Percentiles rank a stretch among this genome's conserved stretches.
phyloP scores from a whole-genome alignment of 1,140 invertebrate species.

The Micrasema longulum region DNA sequence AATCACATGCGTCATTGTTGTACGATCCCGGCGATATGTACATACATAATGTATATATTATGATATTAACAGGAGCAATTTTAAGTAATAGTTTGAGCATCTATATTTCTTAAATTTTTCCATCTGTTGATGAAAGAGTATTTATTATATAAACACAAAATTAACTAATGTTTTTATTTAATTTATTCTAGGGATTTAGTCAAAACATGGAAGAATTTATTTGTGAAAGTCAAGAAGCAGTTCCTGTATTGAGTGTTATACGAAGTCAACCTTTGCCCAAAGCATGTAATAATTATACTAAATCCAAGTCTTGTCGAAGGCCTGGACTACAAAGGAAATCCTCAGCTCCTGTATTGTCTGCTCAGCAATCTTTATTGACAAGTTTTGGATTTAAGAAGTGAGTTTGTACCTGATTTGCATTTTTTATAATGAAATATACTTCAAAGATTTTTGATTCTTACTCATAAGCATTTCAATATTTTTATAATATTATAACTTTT shows the following conservation, averaged over 20 bases:
- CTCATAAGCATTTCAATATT: too few species aligned
- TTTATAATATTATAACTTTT: too few species aligned
- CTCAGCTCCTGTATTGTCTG: slow-evolving; percentile 56
- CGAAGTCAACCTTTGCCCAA: slow-evolving; percentile 23
- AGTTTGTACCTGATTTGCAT: background rate
- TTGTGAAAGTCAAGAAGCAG: background rate
- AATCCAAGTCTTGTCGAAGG: slow-evolving; percentile 51
- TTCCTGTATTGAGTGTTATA: background rate
- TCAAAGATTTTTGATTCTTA: too few species aligned
- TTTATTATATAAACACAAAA: too few species aligned
- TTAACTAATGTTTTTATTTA: background rate
- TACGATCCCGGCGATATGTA: too few species aligned
- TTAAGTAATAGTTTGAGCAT: too few species aligned
- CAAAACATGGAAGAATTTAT: slow-evolving; percentile 5
- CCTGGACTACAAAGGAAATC: slow-evolving; percentile 57
- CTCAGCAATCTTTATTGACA: slow-evolving; percentile 63
- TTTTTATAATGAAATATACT: too few species aligned
- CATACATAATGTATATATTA: too few species aligned
- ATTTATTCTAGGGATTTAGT: slow-evolving; percentile 13
- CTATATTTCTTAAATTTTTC: too few species aligned
- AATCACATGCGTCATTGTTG: too few species aligned
- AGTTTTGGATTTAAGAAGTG: slow-evolving; percentile 67
- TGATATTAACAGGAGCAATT: too few species aligned
- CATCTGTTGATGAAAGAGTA: too few species aligned
- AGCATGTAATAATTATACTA: background rate